phyloP scores from a whole-genome alignment of 2,113 vertebrate genomes.

The Bombycilla garrulus region DNA sequence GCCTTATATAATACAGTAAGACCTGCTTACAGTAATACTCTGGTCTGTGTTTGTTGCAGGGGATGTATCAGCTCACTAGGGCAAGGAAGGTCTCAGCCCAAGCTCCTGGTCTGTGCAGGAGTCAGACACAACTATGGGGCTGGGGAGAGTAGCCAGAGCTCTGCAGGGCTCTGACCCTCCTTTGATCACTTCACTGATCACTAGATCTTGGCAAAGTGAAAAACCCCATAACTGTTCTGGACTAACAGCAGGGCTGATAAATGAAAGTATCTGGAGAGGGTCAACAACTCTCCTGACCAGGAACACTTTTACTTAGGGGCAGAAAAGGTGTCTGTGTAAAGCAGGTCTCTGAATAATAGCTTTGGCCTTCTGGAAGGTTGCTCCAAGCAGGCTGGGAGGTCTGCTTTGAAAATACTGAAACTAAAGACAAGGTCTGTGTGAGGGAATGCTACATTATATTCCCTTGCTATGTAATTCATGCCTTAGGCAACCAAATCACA shows the following conservation, averaged over 20 bases:
- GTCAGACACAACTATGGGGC: neutral
- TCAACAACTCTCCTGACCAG: neutral
- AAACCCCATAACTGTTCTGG: neutral
- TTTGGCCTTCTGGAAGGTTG: neutral
- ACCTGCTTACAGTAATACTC: neutral
- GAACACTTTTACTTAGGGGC: neutral
- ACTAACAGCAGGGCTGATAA: neutral
- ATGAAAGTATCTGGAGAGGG: neutral
- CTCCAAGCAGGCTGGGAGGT: neutral
- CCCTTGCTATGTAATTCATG: fast-evolving
- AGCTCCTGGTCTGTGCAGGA: neutral
- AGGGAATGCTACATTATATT: neutral
- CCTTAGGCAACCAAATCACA: neutral
- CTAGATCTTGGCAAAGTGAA: neutral
- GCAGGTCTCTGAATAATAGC: neutral
- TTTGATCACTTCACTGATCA: neutral
- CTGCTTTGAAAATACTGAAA: neutral
- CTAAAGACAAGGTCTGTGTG: neutral
- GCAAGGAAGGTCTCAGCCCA: neutral
- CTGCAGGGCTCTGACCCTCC: neutral
- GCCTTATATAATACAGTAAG: neutral
- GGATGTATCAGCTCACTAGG: neutral
- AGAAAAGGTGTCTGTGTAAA: neutral
- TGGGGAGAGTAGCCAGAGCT: neutral
- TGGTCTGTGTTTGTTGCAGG: neutral